Conservation (phyloP, 2,888 invertebrate genomes). For the Phasia obesa region DNA sequence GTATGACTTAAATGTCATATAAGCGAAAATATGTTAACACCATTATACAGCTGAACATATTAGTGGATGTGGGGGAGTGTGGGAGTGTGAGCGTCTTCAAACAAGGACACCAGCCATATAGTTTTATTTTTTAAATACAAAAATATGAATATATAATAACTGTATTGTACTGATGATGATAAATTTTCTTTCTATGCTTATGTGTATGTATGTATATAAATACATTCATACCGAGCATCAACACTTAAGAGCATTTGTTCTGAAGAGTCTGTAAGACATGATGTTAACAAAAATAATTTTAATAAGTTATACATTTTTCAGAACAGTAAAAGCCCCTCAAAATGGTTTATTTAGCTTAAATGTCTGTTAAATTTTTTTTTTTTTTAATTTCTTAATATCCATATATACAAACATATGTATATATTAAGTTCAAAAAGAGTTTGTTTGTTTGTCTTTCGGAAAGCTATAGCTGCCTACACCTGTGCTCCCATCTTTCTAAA, state of each 20-base stretch:
- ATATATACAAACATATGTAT: no score
- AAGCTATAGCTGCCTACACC: no score
- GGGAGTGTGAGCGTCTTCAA: neutral
- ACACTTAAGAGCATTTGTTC: conserved; percentile 33
- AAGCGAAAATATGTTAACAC: conserved; percentile 65
- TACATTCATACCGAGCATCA: conserved; percentile 13
- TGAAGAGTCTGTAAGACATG: conserved; percentile 40
- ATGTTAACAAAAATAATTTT: neutral
- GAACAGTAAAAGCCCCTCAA: no score
- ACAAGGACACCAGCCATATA: conserved; percentile 36
- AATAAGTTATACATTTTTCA: neutral
- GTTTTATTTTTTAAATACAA: conserved; percentile 3
- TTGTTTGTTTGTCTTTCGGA: no score
- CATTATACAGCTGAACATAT: conserved; percentile 21
- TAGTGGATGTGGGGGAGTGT: neutral
- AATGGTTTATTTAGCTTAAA: no score
- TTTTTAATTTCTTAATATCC: no score
- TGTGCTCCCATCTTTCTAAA: no score
- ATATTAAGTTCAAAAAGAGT: no score
- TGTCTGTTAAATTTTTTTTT: no score
- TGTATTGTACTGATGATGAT: no score
- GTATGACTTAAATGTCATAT: conserved; percentile 62
- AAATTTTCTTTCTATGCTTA: neutral
- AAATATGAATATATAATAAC: neutral
- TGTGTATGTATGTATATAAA: neutral